Evolutionary conservation across 2,113 vertebrate species (phyloP).

Genomic region (Istiophorus platypterus): DNA sequence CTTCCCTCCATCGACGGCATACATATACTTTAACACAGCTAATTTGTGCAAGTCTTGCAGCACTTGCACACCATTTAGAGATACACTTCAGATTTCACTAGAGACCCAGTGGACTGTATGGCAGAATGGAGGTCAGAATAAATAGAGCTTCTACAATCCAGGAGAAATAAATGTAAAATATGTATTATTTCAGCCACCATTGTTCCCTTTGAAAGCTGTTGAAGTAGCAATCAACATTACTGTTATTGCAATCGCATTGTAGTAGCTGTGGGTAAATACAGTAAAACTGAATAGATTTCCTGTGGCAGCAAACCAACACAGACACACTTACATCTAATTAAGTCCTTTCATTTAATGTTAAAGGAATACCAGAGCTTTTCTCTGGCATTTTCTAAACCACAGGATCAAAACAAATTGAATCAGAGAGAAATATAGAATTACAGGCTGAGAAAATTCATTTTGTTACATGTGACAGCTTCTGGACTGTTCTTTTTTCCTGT

Average conservation of each 20-base stretch:
- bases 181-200: constrained; percentile 60
- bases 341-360: constrained; percentile 39
- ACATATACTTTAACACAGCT: constrained; percentile 78
- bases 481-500: constrained; percentile 55
- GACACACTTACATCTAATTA: constrained; percentile 49
- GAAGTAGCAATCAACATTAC: constrained; percentile 48
- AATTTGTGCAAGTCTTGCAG: constrained; percentile 80
- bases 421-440: constrained; percentile 55
- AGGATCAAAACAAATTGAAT: constrained; percentile 39
- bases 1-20: constrained; percentile 69
- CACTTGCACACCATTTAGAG: constrained; percentile 82
- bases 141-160: constrained; percentile 62
- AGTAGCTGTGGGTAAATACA: constrained; percentile 44
- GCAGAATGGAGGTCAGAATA: constrained; percentile 67
- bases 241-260: constrained; percentile 6
- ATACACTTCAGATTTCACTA: constrained; percentile 80
- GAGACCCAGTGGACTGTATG: constrained; percentile 60
- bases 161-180: constrained; percentile 67
- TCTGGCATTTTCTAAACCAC: constrained; percentile 19
- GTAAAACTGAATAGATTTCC: constrained; percentile 43
- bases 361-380: constrained; percentile 24
- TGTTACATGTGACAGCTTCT: constrained; percentile 63
- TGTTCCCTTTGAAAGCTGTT: constrained; percentile 56
- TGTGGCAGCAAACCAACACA: constrained; percentile 19
- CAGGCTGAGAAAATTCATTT: constrained; percentile 54